Percentiles rank a stretch among this genome's conserved stretches.
phyloP scores from a whole-genome alignment of 2,797 vertebrate genomes.

The Paratrypauchen microcephalus region DNA sequence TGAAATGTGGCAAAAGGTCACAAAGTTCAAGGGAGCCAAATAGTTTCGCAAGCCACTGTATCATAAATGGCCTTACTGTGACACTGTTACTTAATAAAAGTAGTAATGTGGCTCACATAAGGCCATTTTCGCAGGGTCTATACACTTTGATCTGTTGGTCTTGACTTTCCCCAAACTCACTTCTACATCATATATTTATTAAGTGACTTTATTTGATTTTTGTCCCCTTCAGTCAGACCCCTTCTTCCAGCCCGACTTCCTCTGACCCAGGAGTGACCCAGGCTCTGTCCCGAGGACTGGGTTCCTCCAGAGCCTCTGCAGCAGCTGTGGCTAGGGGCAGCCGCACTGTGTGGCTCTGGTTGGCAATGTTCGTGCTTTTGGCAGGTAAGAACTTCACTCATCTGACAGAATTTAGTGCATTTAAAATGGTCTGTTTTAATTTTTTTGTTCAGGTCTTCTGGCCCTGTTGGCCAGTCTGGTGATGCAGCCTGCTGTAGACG shows the following conservation, averaged over 20 bases:
- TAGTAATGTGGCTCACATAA: background rate
- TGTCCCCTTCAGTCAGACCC: conserved; percentile 52
- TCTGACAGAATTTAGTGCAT: background rate
- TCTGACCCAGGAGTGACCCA: conserved; percentile 47
- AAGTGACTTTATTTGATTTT: conserved; percentile 1
- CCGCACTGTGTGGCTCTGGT: conserved; percentile 80
- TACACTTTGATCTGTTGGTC: conserved; percentile 10
- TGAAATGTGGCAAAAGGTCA: no score
- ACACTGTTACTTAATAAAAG: background rate
- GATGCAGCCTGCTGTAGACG: conserved; percentile 86
- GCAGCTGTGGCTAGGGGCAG: conserved; percentile 68
- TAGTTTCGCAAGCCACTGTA: no score
- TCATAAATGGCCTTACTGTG: conserved; percentile 45
- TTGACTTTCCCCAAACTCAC: background rate
- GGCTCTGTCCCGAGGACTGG: conserved; percentile 45
- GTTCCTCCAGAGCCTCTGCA: conserved; percentile 59
- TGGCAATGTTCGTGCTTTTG: conserved; percentile 80
- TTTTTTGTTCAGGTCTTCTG: conserved; percentile 67
- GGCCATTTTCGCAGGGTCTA: conserved; percentile 49
- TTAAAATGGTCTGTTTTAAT: background rate
- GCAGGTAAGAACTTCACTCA: conserved; percentile 62
- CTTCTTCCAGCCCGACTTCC: conserved; percentile 50
- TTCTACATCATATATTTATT: background rate
- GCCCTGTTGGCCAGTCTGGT: conserved; percentile 85
- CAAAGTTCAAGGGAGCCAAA: no score